Evolutionary conservation across 2,797 vertebrate genomes (phyloP), one percentile per base, ranked within the genome.

Genomic region (Hippopotamyrus pictus): DNA sequence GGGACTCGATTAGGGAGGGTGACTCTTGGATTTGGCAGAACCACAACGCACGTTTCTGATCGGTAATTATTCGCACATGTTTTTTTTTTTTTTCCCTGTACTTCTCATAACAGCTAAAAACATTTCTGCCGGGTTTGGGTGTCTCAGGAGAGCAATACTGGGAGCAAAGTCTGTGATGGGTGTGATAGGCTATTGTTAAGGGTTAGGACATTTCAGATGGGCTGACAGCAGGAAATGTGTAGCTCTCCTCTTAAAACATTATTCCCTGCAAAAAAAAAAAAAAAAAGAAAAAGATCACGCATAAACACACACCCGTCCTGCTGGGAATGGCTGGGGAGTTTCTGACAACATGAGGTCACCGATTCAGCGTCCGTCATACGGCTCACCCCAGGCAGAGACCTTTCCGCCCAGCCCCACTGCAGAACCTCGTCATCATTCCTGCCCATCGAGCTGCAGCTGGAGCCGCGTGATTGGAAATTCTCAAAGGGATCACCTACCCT

Each of bases 401-500:
- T 89, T 90, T 91, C 90, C 90, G 69, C 22, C 83, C 73, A 79
- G 89, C 86, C 62, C 62, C 92, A 50, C 87, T 88, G 33, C 48
- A 86, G 84, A 90, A 9, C 73, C 83, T 50, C 50, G 12, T 87
- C 33, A 82, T 69, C 79, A 57, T 59, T 51, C 48, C 59, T 50
- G 54, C 57, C 88, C 83, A 14, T 22, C 0, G 25, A 9, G 4
- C 25, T 33, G 44, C 86, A 90, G 87, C 87, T 90, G 86, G 86
- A 50, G 79, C n/a, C 79, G 86, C 59, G 89, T 37, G 37, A 59
- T 48, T 48, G 88, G 89, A 82, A 92, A 92, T 89, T 46, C 54
- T 44, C 25, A 3, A 37, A 17, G 92, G 92, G 93, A 92, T 93
- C 59, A 92, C 91, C 94, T 93, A 93, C 92, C 92, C 76, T 69